Conservation (phyloP, 23 tunicate genomes). For the Halocynthia roretzi region DNA sequence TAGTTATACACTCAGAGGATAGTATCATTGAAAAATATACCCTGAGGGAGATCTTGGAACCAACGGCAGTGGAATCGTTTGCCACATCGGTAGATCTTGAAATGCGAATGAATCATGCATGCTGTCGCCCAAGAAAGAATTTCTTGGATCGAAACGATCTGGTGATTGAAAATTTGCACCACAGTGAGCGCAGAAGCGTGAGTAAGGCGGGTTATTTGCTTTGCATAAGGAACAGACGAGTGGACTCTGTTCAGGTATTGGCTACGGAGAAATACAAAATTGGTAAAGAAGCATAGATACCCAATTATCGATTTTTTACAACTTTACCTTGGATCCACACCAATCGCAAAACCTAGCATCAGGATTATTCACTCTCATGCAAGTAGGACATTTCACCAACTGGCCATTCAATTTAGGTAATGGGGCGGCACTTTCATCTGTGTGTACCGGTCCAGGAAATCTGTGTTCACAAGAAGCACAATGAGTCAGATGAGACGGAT, state of each 20-base stretch:
- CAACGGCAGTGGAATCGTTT: conserved; percentile 72
- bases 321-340: conserved; percentile 89
- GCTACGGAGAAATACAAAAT: conserved; percentile 29
- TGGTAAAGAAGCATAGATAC: background rate
- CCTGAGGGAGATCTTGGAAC: conserved; percentile 60
- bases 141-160: conserved; percentile 85
- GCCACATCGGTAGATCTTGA: conserved; percentile 85
- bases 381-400: conserved; percentile 72
- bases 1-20: background rate
- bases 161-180: conserved; percentile 78
- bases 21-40: background rate
- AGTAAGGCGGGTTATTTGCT: conserved; percentile 79
- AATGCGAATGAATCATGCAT: conserved; percentile 26
- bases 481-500: conserved; percentile 78
- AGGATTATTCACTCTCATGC: conserved; percentile 91
- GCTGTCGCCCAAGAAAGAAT: conserved; percentile 50
- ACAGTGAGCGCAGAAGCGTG: conserved; percentile 80
- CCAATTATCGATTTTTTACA: background rate
- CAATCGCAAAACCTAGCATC: conserved; percentile 98
- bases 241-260: conserved; percentile 84
- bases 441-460: conserved; percentile 75
- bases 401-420: conserved; percentile 86
- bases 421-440: conserved; percentile 78
- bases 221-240: conserved; percentile 82
- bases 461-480: conserved; percentile 97